Base-by-base conservation (phyloP, 2,888 invertebrate species). In the Nymphalis polychloros region DNA sequence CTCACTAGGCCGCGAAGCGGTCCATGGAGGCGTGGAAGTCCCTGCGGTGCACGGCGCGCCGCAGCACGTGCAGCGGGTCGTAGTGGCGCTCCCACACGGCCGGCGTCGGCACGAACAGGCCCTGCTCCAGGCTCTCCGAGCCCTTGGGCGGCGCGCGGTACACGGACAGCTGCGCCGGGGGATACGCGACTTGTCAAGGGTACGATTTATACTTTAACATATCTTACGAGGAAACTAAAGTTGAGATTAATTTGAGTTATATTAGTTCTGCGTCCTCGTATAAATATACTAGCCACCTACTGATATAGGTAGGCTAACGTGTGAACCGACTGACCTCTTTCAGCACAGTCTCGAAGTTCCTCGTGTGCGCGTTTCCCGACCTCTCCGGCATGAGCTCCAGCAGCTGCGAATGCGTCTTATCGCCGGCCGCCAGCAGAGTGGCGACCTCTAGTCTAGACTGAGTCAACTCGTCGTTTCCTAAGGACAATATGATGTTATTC, bases 11-110 rank as follows among this genome's bases (percentile, higher is more conserved):
- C 0, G 97, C 96, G 83, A 97, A 99, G 78, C 98, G 94, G 88
- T 99, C 98, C 95, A 98, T 96, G 17, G 98, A 97, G 13, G 96
- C 95, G 87, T 99, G 98, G 87, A 98, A 98, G 86, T 99, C 98
- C 72, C 97, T 94, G 62, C 98, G 92, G 87, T 98, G 98, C 8
- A 98, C 97, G 31, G 98, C 97, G 75, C 99, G 93, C 0, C 98
- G 90, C 67, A 98, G 89, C 35, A 98, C 97, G 87, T 98, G 98
- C 68, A 99, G 94, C 0, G 99, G 99, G 90, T 99, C 98, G 87
- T 97, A 99, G 81, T 97, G 95, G 73, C 95, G 94, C 84, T 97
- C 96, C 99, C 99, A 99, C n/a, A 98, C 96, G 19, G 94, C 92
- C 10, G 96, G 94, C 84, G 96, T 96, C 77, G 98, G 95, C 82